Conservation (phyloP, 2,113 vertebrate species). For the Coturnix japonica region DNA sequence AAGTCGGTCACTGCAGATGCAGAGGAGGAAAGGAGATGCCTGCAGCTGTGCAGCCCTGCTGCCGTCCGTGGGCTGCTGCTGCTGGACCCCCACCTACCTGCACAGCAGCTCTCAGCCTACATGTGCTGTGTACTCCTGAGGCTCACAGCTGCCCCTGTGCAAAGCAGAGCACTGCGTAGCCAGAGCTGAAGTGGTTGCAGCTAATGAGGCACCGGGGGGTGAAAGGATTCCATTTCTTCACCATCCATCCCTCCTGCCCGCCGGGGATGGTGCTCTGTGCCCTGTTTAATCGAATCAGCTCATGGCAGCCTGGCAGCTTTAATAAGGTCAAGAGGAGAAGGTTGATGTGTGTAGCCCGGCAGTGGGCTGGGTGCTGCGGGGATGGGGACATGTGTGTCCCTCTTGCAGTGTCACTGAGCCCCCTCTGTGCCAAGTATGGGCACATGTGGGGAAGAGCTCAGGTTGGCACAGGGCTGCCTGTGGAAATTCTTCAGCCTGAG, state of each 20-base stretch:
- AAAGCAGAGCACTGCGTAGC: accelerated
- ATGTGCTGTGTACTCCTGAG: not conserved
- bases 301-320: not conserved
- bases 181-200: not conserved
- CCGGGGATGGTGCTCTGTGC: not conserved
- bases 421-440: not conserved
- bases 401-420: not conserved
- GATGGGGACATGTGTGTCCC: not conserved
- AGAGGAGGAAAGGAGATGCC: not conserved
- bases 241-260: not conserved
- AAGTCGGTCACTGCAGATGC: not conserved
- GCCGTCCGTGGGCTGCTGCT: accelerated
- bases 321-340: slow-evolving; percentile 6
- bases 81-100: not conserved
- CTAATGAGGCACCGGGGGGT: accelerated
- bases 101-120: not conserved
- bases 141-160: not conserved
- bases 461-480: not conserved
- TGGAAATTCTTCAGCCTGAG: not conserved
- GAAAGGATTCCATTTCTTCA: not conserved
- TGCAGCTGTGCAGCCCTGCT: not conserved
- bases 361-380: not conserved
- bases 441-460: not conserved
- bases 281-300: not conserved
- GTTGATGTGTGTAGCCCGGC: not conserved